Evolutionary conservation across 2,113 vertebrate genomes (phyloP), one percentile per base, ranked within the genome.

Genomic region (Tachysurus vachellii): DNA sequence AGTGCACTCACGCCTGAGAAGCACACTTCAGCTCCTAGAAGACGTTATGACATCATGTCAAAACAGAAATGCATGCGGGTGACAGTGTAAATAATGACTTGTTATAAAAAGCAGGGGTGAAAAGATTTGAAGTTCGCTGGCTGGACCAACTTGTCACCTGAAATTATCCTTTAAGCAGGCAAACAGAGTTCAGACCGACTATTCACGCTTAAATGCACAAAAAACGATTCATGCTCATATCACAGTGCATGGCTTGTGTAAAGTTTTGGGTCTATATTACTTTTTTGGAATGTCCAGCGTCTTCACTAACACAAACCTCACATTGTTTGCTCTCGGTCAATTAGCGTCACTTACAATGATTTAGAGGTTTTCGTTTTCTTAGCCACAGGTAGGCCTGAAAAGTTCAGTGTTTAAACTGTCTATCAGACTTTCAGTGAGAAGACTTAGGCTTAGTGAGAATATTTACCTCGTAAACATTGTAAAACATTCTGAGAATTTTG

Each of bases 341-440:
- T 94, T 93, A 89, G 42, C n/a, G 88, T 84, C 84, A 88, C 80
- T 86, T 88, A 85, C 36, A 50, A 19, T 84, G 84, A 84, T 89
- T 92, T 88, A 61, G 83, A 91, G 93, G 90, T 94, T 95, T 93
- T 92, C 66, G 31, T 92, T 89, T 92, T 92, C 61, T 82, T 82
- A 85, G 83, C 80, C 71, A 80, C 83, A 59, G 61, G 77, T 21
- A 85, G 57, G 50, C 59, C 53, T 17, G 56, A 85, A 68, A 77
- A 81, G 36, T 59, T 47, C 13, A 70, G 26, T 87, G 85, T 88
- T 85, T 85, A 50, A 70, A 84, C 54, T 17, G 36, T 61, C 56
- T 8, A 53, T 61, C 21, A 70, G 16, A 73, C 31, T 44, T 88
- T 53, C 23, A 62, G 83, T 23, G 28, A n/a, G n/a, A 76, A 82